Evolutionary conservation across 2,113 vertebrate genomes (phyloP), one percentile per base, ranked within the genome.

Genomic region (Cygnus buccinator): DNA sequence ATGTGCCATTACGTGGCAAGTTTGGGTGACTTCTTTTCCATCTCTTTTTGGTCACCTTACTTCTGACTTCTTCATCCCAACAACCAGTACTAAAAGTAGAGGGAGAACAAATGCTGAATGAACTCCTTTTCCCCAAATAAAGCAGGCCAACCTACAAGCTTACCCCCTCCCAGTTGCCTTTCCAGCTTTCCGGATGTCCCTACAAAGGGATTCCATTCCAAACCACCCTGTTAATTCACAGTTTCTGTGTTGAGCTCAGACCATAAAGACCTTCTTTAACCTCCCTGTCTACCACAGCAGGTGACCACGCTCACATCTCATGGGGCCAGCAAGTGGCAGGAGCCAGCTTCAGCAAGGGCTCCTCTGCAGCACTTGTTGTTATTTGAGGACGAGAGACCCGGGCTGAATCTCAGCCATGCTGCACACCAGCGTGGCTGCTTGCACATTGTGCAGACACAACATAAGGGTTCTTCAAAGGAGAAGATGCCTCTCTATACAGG

Each of bases 341-440:
- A 66, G 14, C 31, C 50, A 17, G 11, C 16, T 5, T 57, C 25
- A 61, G 7, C 76, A 22, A 3, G 0, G 26, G 11, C 15, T 26
- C 23, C 20, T 41, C 66, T 25, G 18, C 2, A 59, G 44, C 2
- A 0, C 68, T 50, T 35, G 7, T 50, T 35, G 7, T 6, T 21
- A 0, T 12, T 46, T 66, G 57, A 26, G 66, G 20, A 20, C 8
- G 4, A 19, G 50, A 7, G 18, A 37, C 3, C n/a, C 26, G 22
- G 48, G 63, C 25, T 91, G 43, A 85, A 79, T 65, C 57, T 68
- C 74, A 81, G 50, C 55, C 29, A 5, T 20, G 8, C 20, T 1
- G 0, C 11, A 16, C 50, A 62, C 41, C 31, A 21, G 0, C 1
- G 1, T 5, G 44, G 50, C 50, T 62, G 68, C 66, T 48, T 39